Evolutionary conservation across 2,888 invertebrate species (phyloP).

Genomic region (Protonemura montana): DNA sequence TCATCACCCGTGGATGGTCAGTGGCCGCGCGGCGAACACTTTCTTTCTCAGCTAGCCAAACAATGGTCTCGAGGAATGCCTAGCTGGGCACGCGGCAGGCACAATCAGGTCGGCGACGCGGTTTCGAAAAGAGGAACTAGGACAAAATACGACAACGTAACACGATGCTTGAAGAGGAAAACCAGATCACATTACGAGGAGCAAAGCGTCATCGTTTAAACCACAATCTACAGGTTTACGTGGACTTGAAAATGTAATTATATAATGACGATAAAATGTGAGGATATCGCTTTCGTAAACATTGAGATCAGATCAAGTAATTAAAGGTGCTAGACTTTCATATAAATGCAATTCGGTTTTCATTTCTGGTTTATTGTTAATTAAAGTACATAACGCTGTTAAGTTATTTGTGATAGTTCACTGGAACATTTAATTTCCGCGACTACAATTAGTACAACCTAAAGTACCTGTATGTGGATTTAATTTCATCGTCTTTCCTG

Average conservation of each 20-base stretch:
- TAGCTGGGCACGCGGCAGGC: neutral
- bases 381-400: neutral
- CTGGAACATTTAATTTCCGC: neutral
- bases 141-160: neutral
- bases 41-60: neutral
- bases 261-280: neutral
- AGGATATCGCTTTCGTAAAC: conserved; percentile 26
- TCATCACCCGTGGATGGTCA: neutral
- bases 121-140: neutral
- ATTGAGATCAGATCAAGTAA: neutral
- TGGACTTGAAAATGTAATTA: neutral
- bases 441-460: neutral
- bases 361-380: conserved; percentile 12
- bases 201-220: neutral
- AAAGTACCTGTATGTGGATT: neutral
- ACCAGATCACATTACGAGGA: neutral
- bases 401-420: neutral
- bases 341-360: conserved; percentile 7
- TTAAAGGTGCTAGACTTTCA: conserved; percentile 1
- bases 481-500: neutral
- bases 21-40: neutral
- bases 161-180: neutral
- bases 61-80: neutral
- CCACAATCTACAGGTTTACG: neutral
- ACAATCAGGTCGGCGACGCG: neutral